phyloP scores from a whole-genome alignment of 2,888 invertebrate species.

The Pyrrhosoma nymphula region DNA sequence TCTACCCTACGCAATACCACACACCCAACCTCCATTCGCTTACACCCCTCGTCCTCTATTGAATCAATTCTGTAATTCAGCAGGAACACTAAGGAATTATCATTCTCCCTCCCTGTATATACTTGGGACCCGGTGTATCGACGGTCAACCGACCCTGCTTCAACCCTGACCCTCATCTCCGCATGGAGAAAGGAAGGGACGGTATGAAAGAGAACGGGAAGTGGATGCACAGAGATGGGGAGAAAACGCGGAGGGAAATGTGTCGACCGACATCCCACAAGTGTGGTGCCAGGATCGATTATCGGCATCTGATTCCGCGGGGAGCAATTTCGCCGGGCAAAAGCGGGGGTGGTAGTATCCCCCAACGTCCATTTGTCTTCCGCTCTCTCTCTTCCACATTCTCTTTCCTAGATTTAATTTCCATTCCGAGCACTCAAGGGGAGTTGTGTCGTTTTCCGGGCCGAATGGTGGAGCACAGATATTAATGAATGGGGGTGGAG shows the following conservation, averaged over 20 bases:
- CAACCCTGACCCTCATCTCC: no score
- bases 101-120: no score
- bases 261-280: not conserved
- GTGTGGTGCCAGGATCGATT: constrained; percentile 21
- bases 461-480: not conserved
- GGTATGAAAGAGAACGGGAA: not conserved
- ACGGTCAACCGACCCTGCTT: no score
- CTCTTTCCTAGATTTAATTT: not conserved
- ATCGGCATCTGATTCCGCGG: constrained; percentile 18
- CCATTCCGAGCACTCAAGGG: not conserved
- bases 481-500: not conserved
- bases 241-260: not conserved
- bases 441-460: not conserved
- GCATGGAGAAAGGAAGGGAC: not conserved
- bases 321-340: constrained; percentile 4
- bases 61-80: no score
- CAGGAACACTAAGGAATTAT: no score
- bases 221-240: not conserved
- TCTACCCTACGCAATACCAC: no score
- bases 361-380: constrained; percentile 40
- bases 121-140: no score
- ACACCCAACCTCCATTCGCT: no score
- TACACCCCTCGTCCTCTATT: no score
- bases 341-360: not conserved
- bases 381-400: constrained; percentile 24